Evolutionary conservation across 2,888 invertebrate species (phyloP), one percentile per base, ranked within the genome.

Genomic region (Choristoneura rosaceana): DNA sequence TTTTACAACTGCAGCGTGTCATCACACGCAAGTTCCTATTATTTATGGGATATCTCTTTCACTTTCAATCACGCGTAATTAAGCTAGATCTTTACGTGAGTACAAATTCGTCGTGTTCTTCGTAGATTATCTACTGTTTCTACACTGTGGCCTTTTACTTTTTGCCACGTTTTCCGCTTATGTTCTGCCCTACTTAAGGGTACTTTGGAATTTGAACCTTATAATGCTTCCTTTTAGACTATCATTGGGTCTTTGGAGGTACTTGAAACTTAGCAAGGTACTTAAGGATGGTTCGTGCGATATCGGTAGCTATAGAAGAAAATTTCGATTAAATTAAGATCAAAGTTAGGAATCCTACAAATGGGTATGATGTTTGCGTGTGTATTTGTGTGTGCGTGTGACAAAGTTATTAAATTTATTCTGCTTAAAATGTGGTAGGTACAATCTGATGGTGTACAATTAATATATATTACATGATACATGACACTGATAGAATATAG

Each of bases 121-220:
- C 12, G 50, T 50, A 7, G 52, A 17, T 52, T 7, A 17, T 4
- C 8, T 52, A 52, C 52, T 52, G 52, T 7, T 7, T 8, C 15
- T 52, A 17, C 8, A 52, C 15, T 52, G 3, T 17, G 17, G 4
- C 15, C 52, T 60, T 59, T 41, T 50, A 50, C 25, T 52, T 50
- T 66, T 66, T 43, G 43, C 52, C n/a, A 15, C 62, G 33, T 62
- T 62, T 69, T 43, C 69, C 62, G 25, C 33, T 33, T 58, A 67
- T 58, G 58, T 67, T 50, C 62, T 34, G 25, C 25, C 50, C 69
- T 62, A 68, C 47, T 61, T 69, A 50, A 9, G 0, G 52, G 25
- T 8, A 3, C 12, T 15, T 47, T 45, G 12, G 55, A 63, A 15
- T 58, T 58, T 62, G 9, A 58, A 14, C 45, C 45, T 45, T 58